Percentiles rank a stretch among this genome's conserved stretches.
phyloP scores from a whole-genome alignment of 2,113 vertebrate species.

The Phylloscopus whistleri region DNA sequence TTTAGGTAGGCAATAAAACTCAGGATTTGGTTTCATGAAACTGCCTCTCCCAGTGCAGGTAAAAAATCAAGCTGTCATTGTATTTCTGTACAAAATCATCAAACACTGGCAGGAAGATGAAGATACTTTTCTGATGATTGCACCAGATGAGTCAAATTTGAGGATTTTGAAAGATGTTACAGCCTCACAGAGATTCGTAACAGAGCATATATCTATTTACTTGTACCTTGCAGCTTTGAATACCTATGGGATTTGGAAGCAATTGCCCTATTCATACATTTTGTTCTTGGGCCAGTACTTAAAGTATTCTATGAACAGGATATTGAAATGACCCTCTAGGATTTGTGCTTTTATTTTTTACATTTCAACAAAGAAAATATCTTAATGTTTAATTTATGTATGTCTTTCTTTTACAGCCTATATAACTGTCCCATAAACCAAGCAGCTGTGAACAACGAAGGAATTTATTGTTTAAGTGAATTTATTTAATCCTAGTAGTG shows the following conservation, averaged over 20 bases:
- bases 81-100: not conserved
- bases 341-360: not conserved
- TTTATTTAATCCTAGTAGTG: not conserved
- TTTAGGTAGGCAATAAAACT: not conserved
- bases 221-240: not conserved
- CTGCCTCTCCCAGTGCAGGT: not conserved
- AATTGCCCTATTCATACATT: not conserved
- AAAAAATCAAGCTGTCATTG: not conserved
- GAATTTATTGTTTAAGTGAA: not conserved
- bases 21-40: not conserved
- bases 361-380: not conserved
- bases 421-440: not conserved
- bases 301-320: not conserved
- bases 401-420: not conserved
- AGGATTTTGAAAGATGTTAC: not conserved
- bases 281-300: not conserved
- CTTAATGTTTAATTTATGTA: not conserved
- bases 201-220: not conserved
- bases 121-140: not conserved
- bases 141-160: not conserved
- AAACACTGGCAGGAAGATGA: not conserved
- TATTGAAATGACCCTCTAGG: not conserved
- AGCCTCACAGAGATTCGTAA: not conserved
- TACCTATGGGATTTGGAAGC: not conserved
- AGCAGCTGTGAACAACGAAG: not conserved